These are phyloP conservation scores for Slavum lentiscoides DNA, from an alignment of 2,888 invertebrate species.

Conservation along the genomic window DNA sequence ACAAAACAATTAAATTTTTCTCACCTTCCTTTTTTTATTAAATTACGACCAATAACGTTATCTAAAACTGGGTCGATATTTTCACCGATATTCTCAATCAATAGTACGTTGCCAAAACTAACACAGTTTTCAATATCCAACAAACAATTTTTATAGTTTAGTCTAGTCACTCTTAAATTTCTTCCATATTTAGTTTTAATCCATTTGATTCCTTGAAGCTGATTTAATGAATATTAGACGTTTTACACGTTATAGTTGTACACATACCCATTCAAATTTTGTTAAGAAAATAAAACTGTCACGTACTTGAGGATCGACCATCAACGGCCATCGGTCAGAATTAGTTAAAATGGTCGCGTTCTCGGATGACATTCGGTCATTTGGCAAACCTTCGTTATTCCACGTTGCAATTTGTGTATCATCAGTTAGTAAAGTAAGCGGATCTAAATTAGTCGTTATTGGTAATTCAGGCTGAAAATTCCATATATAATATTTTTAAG, in stretches of 20 bases:
- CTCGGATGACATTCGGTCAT: conserved; percentile 91
- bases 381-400: conserved; percentile 92
- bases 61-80: conserved; percentile 87
- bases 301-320: conserved; percentile 86
- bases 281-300: background rate
- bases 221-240: background rate
- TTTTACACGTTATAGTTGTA: background rate
- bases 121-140: conserved; percentile 81
- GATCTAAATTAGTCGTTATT: conserved; percentile 77
- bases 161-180: conserved; percentile 72
- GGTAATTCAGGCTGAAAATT: conserved; percentile 71
- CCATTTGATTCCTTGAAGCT: conserved; percentile 88
- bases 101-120: conserved; percentile 71
- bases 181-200: conserved; percentile 85
- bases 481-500: background rate
- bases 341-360: conserved; percentile 90
- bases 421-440: conserved; percentile 83
- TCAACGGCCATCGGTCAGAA: conserved; percentile 89
- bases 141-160: conserved; percentile 80
- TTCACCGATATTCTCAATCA: conserved; percentile 92
- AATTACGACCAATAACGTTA: conserved; percentile 81
- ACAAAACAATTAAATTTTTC: background rate
- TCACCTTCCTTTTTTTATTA: conserved; percentile 82
- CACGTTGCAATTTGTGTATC: conserved; percentile 90
- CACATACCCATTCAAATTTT: background rate